phyloP scores from a whole-genome alignment of 2,888 invertebrate genomes.

The Plusia festucae region DNA sequence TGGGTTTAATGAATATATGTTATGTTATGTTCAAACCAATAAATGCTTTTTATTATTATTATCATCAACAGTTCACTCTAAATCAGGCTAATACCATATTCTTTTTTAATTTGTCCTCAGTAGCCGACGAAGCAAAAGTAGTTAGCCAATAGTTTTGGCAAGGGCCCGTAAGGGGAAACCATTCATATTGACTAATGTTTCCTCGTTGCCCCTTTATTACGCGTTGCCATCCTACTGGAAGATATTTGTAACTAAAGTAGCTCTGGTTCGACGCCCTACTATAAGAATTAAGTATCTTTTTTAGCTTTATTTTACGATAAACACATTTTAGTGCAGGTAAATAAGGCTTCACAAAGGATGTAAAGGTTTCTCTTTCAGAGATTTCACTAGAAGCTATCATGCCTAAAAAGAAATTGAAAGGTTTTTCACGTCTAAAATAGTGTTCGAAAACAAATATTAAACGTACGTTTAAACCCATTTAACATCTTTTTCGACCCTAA shows the following conservation, averaged over 20 bases:
- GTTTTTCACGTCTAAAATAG: neutral
- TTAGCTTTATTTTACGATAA: conserved; percentile 43
- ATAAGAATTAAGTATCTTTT: conserved; percentile 65
- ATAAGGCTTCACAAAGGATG: conserved; percentile 9
- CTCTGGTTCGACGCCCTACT: conserved; percentile 67
- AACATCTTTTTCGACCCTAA: neutral
- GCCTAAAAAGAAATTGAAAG: neutral
- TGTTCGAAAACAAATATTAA: neutral
- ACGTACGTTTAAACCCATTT: neutral
- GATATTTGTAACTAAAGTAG: conserved; percentile 74
- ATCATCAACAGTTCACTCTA: conserved; percentile 39
- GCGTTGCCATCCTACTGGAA: conserved; percentile 70
- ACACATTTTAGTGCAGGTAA: conserved; percentile 40
- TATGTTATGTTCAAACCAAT: too few relatives aligned
- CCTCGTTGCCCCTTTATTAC: conserved; percentile 76
- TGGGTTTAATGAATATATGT: too few relatives aligned
- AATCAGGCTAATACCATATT: conserved; percentile 55
- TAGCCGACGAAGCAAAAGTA: conserved; percentile 67
- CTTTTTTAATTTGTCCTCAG: conserved; percentile 69
- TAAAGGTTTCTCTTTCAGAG: conserved; percentile 12
- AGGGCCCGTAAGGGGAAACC: conserved; percentile 76
- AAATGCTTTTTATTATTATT: too few relatives aligned
- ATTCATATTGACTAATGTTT: conserved; percentile 84
- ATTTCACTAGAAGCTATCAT: neutral
- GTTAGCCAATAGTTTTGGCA: conserved; percentile 79